Base-by-base conservation (phyloP, 1,140 invertebrate genomes). In the Drosophila auraria region DNA sequence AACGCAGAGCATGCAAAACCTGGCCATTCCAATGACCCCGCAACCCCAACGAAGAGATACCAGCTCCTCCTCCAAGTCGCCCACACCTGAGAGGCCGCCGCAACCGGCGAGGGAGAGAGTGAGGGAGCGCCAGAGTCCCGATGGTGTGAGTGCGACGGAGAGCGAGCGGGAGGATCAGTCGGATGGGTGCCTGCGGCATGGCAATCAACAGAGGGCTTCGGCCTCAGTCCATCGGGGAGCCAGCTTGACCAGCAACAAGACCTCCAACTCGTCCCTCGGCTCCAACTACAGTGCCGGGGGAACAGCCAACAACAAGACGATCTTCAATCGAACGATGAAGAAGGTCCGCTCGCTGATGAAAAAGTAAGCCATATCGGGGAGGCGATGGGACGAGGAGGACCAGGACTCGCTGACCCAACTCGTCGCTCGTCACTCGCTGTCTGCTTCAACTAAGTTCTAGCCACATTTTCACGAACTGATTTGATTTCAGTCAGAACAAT, bases 291-390 rank as follows among this genome's bases (percentile, higher is more conserved):
- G 81, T 63, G 78, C 82, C 68, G 53, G 63, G 50, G 65, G 74
- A 53, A 91, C 36, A 4, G 23, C 14, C 54, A 57, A 83, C 74
- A 92, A 93, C 63, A 93, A 92, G 73, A 96, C 95, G 83, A 96
- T 96, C 84, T 95, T 96, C 94, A 95, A 96, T 93, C 94, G 95
- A 75, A 96, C 95, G 83, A 95, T 96, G 57, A 96, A 95, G 91
- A 96, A 96, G 93, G 94, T 96, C 91, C 94, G 95, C 92, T 95
- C 94, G 80, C 94, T 96, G 69, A 96, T 96, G 54, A 95, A 95
- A 91, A 96, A 96, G 89, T 95, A 93, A 93, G 92, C 87, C 69
- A 86, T 62, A 76, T 25, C 63, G 60, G 63, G 47, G 59, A 70
- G 56, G 40, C 63, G 65, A 72, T 73, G 61, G 36, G 68, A 59